These are phyloP conservation scores for Cranoglanis bouderius DNA, from an alignment of 2,113 vertebrate genomes.

Conservation along the genomic window DNA sequence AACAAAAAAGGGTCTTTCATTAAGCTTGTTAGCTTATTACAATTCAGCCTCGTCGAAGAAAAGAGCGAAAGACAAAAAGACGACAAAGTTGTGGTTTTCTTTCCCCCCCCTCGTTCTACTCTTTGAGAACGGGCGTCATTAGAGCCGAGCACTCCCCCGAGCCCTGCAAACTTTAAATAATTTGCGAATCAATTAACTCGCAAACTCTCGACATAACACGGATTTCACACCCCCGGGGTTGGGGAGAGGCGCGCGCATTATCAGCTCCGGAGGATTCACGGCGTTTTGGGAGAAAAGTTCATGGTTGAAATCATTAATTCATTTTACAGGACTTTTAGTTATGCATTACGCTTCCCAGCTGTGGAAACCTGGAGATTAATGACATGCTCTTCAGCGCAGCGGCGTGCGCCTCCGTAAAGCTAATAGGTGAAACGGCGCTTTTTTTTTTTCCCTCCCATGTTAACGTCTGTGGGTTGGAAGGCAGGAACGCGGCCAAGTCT, in stretches of 20 bases:
- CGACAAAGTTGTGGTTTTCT: slow-evolving; percentile 71
- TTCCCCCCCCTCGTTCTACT: slow-evolving; percentile 57
- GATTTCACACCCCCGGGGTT: slow-evolving; percentile 89
- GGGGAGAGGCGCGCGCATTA: slow-evolving; percentile 75
- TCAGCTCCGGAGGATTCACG: slow-evolving; percentile 90
- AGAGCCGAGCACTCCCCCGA: slow-evolving; percentile 83
- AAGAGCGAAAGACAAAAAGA: slow-evolving; percentile 30
- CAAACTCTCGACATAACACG: slow-evolving; percentile 85
- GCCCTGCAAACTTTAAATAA: slow-evolving; percentile 96
- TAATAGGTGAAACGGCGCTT: slow-evolving; percentile 59
- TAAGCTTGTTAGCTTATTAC: slow-evolving; percentile 73
- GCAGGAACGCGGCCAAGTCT: slow-evolving; percentile 62
- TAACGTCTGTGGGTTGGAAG: slow-evolving; percentile 50
- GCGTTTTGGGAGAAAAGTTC: slow-evolving; percentile 95
- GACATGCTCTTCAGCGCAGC: slow-evolving; percentile 65
- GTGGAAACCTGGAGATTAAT: slow-evolving; percentile 86
- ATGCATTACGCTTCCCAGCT: slow-evolving; percentile 90
- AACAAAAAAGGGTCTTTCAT: slow-evolving; percentile 64
- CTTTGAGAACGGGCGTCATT: slow-evolving; percentile 81
- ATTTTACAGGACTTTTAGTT: slow-evolving; percentile 95
- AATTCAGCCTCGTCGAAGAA: slow-evolving; percentile 63
- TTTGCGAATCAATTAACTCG: slow-evolving; percentile 98
- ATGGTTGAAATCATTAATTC: slow-evolving; percentile 97
- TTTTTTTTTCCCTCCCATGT: not conserved
- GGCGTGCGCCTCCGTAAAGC: slow-evolving; percentile 34